phyloP scores from a whole-genome alignment of 2,888 invertebrate genomes.

The Globia sparganii region DNA sequence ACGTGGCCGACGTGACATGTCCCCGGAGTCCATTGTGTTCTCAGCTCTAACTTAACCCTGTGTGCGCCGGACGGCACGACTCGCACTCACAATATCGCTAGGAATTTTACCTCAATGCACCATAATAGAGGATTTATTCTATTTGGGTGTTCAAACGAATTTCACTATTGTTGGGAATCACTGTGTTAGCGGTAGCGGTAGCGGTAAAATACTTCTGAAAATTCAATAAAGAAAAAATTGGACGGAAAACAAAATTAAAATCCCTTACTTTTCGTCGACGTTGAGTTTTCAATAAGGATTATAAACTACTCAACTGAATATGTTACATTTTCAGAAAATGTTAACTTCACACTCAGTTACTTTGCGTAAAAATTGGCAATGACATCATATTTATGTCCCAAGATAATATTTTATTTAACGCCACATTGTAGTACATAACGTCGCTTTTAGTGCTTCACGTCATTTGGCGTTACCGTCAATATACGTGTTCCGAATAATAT shows the following conservation, averaged over 20 bases:
- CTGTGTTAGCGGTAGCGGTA: slow-evolving; percentile 10
- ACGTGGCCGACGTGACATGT: slow-evolving; percentile 72
- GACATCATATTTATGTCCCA: slow-evolving; percentile 52
- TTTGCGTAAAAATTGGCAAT: slow-evolving; percentile 40
- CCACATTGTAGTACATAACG: slow-evolving; percentile 44
- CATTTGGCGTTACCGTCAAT: slow-evolving; percentile 49
- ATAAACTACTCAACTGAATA: background rate
- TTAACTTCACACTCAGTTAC: background rate
- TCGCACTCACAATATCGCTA: slow-evolving; percentile 60
- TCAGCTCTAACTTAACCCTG: slow-evolving; percentile 57
- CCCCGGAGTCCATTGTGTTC: slow-evolving; percentile 68
- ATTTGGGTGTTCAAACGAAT: slow-evolving; percentile 50
- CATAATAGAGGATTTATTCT: slow-evolving; percentile 55
- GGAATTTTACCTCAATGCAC: slow-evolving; percentile 65
- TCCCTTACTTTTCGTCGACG: background rate
- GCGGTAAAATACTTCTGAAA: slow-evolving; percentile 20
- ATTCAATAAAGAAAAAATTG: background rate
- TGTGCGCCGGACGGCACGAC: slow-evolving; percentile 51
- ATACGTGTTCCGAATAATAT: slow-evolving; percentile 53
- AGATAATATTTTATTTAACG: slow-evolving; percentile 56
- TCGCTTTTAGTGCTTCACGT: slow-evolving; percentile 53
- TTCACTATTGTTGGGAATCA: slow-evolving; percentile 39
- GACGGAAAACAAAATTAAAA: background rate
- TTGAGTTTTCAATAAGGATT: background rate
- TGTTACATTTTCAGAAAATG: slow-evolving; percentile 6